Evolutionary conservation across 2,888 invertebrate species (phyloP), one percentile per base, ranked within the genome.

Genomic region (Tipula lateralis): DNA sequence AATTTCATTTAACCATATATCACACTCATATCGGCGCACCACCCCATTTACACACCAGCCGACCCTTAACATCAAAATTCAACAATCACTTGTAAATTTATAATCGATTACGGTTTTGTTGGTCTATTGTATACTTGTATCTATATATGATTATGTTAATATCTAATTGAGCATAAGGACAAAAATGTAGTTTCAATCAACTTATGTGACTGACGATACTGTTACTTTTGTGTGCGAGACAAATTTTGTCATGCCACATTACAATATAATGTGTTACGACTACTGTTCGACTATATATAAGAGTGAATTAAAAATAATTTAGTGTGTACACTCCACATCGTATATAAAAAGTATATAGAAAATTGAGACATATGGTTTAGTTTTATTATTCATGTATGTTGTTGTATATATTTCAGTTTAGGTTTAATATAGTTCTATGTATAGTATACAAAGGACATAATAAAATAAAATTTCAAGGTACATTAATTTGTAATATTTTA

Each of bases 151-250:
- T 19, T 66, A 24, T 66, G 66, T 24, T 66, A 66, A 66, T 66
- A 24, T 66, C 66, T 66, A 66, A 66, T 66, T 66, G 66, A 66
- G 66, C 66, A 66, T 66, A 66, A 66, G 66, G 66, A 66, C 66
- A 12, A 66, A 66, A 66, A 66, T 66, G 66, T 66, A 66, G 9
- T 66, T 66, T 66, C 66, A 66, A 66, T 66, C 66, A 66, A 66
- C 66, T 66, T n/a, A n/a, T 66, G 66, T 24, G 66, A 66, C 66
- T 24, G 66, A 3, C 24, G 19, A 12, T 50, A 50, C n/a, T 50
- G 19, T 6, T 50, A 50, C 50, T 19, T 50, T 16, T 44, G 16
- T n/a, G 12, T 24, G 24, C 24, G 66, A 66, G 66, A 66, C 66
- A 66, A 66, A 66, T 66, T 66, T 66, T 66, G 66, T 66, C 66